Percentiles rank a stretch among this genome's conserved stretches.
phyloP scores from a whole-genome alignment of 1,140 invertebrate genomes.

The Brachionus asplanchnoidis region DNA sequence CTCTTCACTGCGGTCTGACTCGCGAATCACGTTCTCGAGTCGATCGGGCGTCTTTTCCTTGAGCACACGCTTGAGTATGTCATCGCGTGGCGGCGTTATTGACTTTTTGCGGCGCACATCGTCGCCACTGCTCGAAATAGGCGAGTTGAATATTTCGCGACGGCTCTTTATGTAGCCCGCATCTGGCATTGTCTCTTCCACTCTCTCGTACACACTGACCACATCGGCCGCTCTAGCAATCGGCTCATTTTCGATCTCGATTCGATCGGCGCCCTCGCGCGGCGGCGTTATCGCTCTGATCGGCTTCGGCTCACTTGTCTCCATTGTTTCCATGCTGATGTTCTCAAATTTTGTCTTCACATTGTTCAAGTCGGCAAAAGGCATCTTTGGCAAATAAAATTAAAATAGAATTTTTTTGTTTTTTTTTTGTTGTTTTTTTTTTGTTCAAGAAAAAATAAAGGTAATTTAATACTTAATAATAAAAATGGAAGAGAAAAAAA shows the following conservation, averaged over 20 bases:
- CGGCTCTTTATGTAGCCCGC: background rate
- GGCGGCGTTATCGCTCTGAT: constrained; percentile 10
- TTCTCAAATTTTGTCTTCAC: constrained; percentile 36
- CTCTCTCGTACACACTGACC: background rate
- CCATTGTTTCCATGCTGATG: background rate
- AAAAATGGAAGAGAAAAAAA: background rate
- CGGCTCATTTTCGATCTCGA: constrained; percentile 31
- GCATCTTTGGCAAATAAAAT: background rate
- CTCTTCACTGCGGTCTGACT: background rate
- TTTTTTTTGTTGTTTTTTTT: no score
- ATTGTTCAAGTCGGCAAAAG: constrained; percentile 27
- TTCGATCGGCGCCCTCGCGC: constrained; percentile 28
- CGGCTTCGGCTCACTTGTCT: background rate
- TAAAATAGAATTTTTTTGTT: no score
- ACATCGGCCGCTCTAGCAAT: background rate
- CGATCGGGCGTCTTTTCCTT: constrained; percentile 6
- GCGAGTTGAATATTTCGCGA: background rate
- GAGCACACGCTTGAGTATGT: background rate
- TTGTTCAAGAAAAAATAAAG: no score
- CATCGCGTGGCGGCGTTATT: constrained; percentile 6
- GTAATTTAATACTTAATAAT: no score
- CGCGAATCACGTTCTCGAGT: background rate
- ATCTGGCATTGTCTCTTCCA: constrained; percentile 5
- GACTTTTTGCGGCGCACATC: background rate
- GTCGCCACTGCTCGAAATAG: background rate